Percentiles rank a stretch among this genome's conserved stretches.
These are phyloP conservation scores for Dasyornis broadbenti DNA, from an alignment of 2,113 vertebrate genomes.

Conservation along the genomic window DNA sequence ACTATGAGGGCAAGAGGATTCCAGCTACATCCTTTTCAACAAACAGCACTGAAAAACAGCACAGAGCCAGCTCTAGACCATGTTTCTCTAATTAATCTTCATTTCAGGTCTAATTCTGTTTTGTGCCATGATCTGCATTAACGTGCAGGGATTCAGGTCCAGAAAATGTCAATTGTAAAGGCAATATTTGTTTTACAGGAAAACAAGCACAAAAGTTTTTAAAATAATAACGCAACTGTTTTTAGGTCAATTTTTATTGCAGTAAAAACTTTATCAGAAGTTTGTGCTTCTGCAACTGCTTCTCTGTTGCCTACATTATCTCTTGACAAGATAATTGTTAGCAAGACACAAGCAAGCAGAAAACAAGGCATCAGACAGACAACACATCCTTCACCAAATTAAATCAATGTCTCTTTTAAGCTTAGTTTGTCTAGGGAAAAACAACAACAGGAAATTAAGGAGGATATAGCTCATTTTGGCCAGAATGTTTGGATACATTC, in stretches of 20 bases:
- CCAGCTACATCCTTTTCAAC: not conserved
- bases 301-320: slow-evolving; percentile 18
- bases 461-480: not conserved
- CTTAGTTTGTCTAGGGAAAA: slow-evolving; percentile 21
- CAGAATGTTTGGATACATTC: not conserved
- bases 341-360: slow-evolving; percentile 26
- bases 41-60: not conserved
- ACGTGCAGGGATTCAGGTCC: not conserved
- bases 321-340: slow-evolving; percentile 68
- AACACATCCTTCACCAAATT: slow-evolving; percentile 49
- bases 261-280: not conserved
- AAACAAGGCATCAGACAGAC: slow-evolving; percentile 53
- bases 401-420: slow-evolving; percentile 48
- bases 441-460: slow-evolving; percentile 8
- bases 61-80: not conserved
- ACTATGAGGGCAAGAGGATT: not conserved
- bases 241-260: not conserved
- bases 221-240: not conserved
- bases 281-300: slow-evolving; percentile 4
- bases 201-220: not conserved
- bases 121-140: not conserved
- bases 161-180: not conserved
- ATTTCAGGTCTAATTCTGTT: not conserved
- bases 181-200: not conserved
- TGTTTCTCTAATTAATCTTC: not conserved